phyloP scores from a whole-genome alignment of 2,888 invertebrate species.

The Ypsolopha sequella region DNA sequence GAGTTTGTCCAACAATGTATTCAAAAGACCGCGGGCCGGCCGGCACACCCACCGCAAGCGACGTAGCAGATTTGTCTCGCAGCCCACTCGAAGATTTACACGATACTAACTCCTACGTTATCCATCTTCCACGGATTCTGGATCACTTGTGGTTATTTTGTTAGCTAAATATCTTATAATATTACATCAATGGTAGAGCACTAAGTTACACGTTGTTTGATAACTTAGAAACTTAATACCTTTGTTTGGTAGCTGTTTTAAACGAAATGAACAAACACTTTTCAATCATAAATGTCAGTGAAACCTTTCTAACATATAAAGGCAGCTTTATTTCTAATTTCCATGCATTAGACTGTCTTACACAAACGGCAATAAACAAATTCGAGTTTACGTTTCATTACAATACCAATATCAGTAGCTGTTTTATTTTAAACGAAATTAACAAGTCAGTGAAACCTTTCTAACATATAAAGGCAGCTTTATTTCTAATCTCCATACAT shows the following conservation, averaged over 20 bases:
- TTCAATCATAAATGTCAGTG: too few relatives aligned
- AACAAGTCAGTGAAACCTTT: too few relatives aligned
- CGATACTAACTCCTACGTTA: slow-evolving; percentile 7
- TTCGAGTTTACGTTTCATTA: background rate
- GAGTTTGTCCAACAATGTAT: too few relatives aligned
- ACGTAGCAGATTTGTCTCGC: slow-evolving; percentile 9
- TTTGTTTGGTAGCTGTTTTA: too few relatives aligned
- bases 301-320: too few relatives aligned
- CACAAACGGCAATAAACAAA: background rate
- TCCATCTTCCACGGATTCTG: slow-evolving; percentile 2
- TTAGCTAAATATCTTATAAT: too few relatives aligned
- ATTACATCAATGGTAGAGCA: too few relatives aligned
- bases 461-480: too few relatives aligned
- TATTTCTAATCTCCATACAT: background rate
- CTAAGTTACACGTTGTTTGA: too few relatives aligned
- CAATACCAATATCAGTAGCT: background rate
- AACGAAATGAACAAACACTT: too few relatives aligned
- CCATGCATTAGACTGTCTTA: background rate
- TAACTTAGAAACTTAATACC: too few relatives aligned
- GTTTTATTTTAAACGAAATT: too few relatives aligned
- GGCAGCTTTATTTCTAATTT: background rate
- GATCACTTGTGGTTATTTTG: background rate
- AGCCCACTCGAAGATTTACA: slow-evolving; percentile 12
- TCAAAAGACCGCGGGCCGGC: background rate
- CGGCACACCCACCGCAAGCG: slow-evolving; percentile 7